These are phyloP conservation scores for Plumapathes pennacea DNA, from an alignment of 92 coral and sea anemone species.

Conservation along the genomic window DNA sequence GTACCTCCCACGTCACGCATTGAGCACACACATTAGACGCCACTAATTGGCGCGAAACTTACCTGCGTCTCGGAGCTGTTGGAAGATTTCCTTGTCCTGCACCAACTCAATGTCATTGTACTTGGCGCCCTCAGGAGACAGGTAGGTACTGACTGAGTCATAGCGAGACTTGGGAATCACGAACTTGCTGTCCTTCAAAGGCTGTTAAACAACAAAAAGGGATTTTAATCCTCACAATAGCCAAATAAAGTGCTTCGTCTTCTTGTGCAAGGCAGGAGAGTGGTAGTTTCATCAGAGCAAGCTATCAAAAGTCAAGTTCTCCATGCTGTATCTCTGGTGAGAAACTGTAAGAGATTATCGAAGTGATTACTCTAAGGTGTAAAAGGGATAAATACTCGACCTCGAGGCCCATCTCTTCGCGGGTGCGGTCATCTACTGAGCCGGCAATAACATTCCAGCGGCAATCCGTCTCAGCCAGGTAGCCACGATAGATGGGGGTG, in stretches of 20 bases:
- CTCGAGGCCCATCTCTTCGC: slow-evolving; percentile 91
- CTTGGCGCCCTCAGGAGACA: slow-evolving; percentile 85
- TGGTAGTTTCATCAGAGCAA: neutral
- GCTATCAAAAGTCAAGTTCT: neutral
- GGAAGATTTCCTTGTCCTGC: slow-evolving; percentile 73
- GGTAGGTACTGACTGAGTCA: slow-evolving; percentile 90
- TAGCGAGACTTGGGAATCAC: slow-evolving; percentile 94
- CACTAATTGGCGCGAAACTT: neutral
- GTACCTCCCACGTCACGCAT: neutral
- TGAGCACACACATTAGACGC: neutral
- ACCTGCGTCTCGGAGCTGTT: slow-evolving; percentile 77
- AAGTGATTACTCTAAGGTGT: neutral
- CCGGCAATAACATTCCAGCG: slow-evolving; percentile 97
- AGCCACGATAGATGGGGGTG: slow-evolving; percentile 94
- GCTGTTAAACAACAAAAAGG: slow-evolving; percentile 29
- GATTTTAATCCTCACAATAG: neutral
- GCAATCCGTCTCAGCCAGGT: slow-evolving; percentile 90
- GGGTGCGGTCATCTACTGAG: slow-evolving; percentile 94
- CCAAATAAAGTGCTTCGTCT: no score
- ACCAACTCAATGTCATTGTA: slow-evolving; percentile 83
- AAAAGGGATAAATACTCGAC: slow-evolving; percentile 52
- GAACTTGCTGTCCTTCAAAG: slow-evolving; percentile 77
- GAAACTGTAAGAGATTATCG: neutral
- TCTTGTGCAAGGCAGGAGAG: no score
- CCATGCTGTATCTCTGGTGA: neutral